Conservation (phyloP, 2,797 vertebrate species). For the Pelodytes ibericus region DNA sequence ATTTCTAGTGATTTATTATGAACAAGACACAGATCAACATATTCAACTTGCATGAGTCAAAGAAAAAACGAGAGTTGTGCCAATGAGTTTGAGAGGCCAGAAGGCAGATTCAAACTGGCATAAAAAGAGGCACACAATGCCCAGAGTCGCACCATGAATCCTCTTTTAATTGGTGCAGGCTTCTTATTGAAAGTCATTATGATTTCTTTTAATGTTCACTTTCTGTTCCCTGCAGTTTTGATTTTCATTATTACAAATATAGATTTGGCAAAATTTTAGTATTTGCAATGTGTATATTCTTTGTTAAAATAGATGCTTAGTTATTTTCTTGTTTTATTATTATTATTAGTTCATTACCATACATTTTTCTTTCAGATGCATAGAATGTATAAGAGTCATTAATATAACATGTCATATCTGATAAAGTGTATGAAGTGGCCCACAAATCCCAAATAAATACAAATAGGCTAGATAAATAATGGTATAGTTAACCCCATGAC, state of each 20-base stretch:
- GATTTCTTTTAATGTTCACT: background rate
- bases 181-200: background rate
- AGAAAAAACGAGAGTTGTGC: background rate
- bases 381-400: too few relatives aligned
- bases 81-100: background rate
- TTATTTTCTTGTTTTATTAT: background rate
- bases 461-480: too few relatives aligned
- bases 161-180: background rate
- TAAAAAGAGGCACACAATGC: background rate
- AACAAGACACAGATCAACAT: background rate
- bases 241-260: conserved; percentile 5
- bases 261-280: background rate
- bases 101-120: background rate
- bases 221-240: background rate
- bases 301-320: background rate
- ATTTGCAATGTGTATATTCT: background rate
- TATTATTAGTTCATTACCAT: background rate
- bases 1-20: background rate
- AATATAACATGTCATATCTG: too few relatives aligned
- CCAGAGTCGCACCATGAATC: background rate
- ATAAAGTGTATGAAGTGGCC: too few relatives aligned
- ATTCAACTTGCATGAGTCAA: background rate
- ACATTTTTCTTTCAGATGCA: background rate
- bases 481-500: too few relatives aligned
- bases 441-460: too few relatives aligned